Conservation (phyloP, 1,140 invertebrate genomes). For the Glossosoma conforme region DNA sequence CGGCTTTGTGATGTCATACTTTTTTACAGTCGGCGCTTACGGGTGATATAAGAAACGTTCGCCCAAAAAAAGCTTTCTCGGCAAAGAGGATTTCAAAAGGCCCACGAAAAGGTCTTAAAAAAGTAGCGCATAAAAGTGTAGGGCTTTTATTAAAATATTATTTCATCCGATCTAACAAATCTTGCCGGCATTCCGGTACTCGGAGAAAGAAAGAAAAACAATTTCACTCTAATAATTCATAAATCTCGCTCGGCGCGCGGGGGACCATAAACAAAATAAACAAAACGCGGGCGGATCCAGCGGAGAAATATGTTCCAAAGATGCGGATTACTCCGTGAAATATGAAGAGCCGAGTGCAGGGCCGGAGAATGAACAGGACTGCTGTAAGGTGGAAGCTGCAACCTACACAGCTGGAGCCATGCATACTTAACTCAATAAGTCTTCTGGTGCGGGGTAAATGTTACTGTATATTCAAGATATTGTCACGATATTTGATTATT, state of each 20-base stretch:
- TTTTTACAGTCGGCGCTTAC: constrained; percentile 3
- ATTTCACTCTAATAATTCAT: constrained; percentile 27
- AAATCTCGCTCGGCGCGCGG: constrained; percentile 16
- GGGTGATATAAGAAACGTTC: constrained; percentile 7
- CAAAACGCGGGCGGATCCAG: constrained; percentile 23
- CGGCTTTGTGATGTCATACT: background rate
- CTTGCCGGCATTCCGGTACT: background rate
- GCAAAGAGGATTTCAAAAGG: background rate
- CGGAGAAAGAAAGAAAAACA: constrained; percentile 16
- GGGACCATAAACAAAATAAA: constrained; percentile 19
- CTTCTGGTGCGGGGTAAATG: too few relatives aligned
- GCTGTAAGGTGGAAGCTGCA: too few relatives aligned
- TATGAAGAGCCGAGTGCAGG: constrained; percentile 18
- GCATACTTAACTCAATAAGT: too few relatives aligned
- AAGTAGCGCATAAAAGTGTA: constrained; percentile 3
- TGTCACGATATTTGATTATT: too few relatives aligned
- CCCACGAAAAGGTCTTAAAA: constrained; percentile 3
- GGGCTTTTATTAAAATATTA: constrained; percentile 29
- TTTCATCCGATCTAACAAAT: constrained; percentile 23
- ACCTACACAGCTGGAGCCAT: too few relatives aligned
- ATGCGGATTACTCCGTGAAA: constrained; percentile 26
- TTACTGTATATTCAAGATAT: too few relatives aligned
- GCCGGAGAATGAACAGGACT: constrained; percentile 1
- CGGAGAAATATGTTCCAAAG: constrained; percentile 19
- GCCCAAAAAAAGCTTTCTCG: constrained; percentile 4